Conservation (phyloP, 2,797 vertebrate genomes). For the Triplophysa yarkandensis region DNA sequence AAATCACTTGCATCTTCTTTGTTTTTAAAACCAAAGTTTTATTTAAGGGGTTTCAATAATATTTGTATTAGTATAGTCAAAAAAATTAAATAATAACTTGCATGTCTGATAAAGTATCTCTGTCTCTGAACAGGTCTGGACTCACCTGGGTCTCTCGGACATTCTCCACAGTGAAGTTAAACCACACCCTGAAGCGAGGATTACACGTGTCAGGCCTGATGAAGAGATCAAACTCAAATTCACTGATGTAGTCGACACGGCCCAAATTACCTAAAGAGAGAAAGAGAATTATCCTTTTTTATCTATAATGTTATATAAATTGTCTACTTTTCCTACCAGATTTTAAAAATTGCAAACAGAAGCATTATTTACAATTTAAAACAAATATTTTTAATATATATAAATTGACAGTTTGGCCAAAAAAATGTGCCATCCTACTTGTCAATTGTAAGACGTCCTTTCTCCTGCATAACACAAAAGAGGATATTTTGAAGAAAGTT, state of each 20-base stretch:
- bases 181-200: slow-evolving; percentile 97
- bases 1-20: slow-evolving; percentile 4
- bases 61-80: background rate
- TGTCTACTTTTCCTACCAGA: background rate
- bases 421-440: too few relatives aligned
- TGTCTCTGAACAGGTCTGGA: background rate
- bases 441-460: too few relatives aligned
- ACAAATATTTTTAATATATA: too few relatives aligned
- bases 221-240: slow-evolving; percentile 97
- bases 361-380: too few relatives aligned
- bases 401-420: too few relatives aligned
- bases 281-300: slow-evolving; percentile 5
- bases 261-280: slow-evolving; percentile 88
- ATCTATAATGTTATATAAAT: background rate
- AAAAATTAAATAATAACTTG: background rate
- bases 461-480: too few relatives aligned
- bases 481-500: too few relatives aligned
- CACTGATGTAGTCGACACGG: slow-evolving; percentile 89
- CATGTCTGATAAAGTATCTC: background rate
- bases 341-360: background rate
- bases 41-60: too few relatives aligned
- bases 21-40: too few relatives aligned
- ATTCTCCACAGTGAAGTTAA: slow-evolving; percentile 97
- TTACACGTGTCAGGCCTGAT: slow-evolving; percentile 98
- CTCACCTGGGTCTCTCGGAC: slow-evolving; percentile 93